Evolutionary conservation across 2,888 invertebrate genomes (phyloP), one percentile per base, ranked within the genome.

Genomic region (Eupeodes luniger): DNA sequence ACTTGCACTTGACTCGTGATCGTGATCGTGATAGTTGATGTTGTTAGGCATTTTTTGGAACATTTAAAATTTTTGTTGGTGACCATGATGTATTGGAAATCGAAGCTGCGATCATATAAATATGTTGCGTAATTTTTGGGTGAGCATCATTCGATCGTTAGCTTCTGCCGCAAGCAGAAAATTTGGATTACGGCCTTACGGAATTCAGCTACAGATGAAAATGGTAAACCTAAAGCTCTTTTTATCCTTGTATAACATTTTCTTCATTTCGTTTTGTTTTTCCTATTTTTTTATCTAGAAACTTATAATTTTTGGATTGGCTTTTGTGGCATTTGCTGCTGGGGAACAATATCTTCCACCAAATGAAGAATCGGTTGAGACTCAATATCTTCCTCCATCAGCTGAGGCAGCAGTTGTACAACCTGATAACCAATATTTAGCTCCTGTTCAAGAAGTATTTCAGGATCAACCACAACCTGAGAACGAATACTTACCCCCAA

Each of bases 301-400:
- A 81, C 36, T 85, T n/a, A 75, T 88, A 19, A 61, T 88, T 62
- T 77, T 88, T 75, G 88, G 84, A 78, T 85, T 88, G 19, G 85
- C 81, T 53, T 75, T 81, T 64, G 78, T 88, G 81, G 81, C 77
- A 7, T 2, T 70, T 10, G 88, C 62, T 51, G 70, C 59, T 9
- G 81, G 74, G 2, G 40, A 67, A 14, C 14, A 57, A 67, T 76
- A 70, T 19, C 51, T 80, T 27, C 87, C 80, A 12, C 66, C 79
- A n/a, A 16, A 0, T n/a, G 57, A 79, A 19, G 75, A 59, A 11
- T n/a, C 10, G 5, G 27, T 27, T 9, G 55, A 55, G 14, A 19
- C 9, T 19, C 14, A 80, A 53, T 88, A 84, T n/a, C 57, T 84
- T 9, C 81, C 88, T 9, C 80, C 80, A 12, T 53, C 80, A 12